Conservation (phyloP, 2,113 vertebrate species). For the Pterophyllum scalare region DNA sequence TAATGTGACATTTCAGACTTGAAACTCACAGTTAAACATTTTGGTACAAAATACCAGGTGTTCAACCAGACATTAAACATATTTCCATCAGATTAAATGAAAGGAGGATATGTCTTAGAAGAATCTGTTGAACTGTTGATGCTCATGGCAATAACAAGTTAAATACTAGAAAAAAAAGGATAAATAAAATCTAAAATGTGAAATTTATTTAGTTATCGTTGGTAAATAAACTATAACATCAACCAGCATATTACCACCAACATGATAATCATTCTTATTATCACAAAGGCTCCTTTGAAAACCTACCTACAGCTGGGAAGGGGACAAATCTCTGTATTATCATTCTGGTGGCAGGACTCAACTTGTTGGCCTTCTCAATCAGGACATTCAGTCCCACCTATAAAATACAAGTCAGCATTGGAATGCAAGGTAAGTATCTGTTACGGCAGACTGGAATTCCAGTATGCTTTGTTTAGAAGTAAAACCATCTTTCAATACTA, state of each 20-base stretch:
- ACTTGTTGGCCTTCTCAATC: slow-evolving; percentile 92
- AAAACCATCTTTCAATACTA: not conserved
- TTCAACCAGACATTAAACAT: not conserved
- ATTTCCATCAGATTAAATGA: too few species aligned
- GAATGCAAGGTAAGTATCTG: not conserved
- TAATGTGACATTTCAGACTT: not conserved
- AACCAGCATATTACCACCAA: slow-evolving; percentile 21
- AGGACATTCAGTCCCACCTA: slow-evolving; percentile 97
- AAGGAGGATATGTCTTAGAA: not conserved
- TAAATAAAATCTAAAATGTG: not conserved
- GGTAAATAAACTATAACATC: not conserved
- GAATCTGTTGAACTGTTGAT: not conserved
- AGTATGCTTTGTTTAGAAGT: not conserved
- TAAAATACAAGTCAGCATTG: not conserved
- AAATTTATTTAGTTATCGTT: not conserved
- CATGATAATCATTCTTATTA: not conserved
- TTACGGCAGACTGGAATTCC: not conserved
- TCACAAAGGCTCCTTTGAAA: not conserved
- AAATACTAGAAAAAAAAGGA: not conserved
- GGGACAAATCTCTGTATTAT: slow-evolving; percentile 96
- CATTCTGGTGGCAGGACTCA: slow-evolving; percentile 91
- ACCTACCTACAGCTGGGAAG: slow-evolving; percentile 96
- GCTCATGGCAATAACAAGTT: not conserved
- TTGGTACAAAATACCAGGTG: not conserved
- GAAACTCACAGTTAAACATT: not conserved